Conservation (phyloP, 2,113 vertebrate species). For the Crotalus helleri region DNA sequence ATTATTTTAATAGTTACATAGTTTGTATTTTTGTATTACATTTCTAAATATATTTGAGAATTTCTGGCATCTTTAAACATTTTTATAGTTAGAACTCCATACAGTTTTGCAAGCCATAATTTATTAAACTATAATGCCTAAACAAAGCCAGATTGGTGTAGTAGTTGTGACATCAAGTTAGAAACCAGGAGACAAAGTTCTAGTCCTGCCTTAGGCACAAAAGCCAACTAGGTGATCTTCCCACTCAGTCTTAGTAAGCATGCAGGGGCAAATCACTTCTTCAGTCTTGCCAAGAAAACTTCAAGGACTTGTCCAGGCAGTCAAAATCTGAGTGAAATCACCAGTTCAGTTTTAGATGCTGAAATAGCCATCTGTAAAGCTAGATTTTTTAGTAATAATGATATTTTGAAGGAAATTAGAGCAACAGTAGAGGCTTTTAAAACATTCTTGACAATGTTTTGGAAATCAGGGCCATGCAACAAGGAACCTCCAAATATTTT, state of each 20-base stretch:
- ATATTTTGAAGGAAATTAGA: not conserved
- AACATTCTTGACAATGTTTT: not conserved
- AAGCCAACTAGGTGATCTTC: not conserved
- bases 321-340: not conserved
- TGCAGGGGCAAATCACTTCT: not conserved
- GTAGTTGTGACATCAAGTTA: not conserved
- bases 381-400: not conserved
- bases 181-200: not conserved
- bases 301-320: not conserved
- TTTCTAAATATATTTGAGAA: not conserved
- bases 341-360: not conserved
- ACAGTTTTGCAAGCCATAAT: not conserved
- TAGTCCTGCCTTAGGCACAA: not conserved
- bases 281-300: not conserved
- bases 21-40: not conserved
- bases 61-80: not conserved
- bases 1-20: not conserved
- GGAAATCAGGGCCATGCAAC: not conserved
- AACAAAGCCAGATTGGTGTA: not conserved
- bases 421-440: not conserved
- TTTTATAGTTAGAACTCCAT: not conserved
- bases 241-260: not conserved
- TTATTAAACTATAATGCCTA: not conserved
- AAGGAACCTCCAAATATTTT: too few relatives aligned
- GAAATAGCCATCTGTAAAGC: accelerated